Evolutionary conservation across 2,888 invertebrate species (phyloP).

Genomic region (Acrobasis repandana): DNA sequence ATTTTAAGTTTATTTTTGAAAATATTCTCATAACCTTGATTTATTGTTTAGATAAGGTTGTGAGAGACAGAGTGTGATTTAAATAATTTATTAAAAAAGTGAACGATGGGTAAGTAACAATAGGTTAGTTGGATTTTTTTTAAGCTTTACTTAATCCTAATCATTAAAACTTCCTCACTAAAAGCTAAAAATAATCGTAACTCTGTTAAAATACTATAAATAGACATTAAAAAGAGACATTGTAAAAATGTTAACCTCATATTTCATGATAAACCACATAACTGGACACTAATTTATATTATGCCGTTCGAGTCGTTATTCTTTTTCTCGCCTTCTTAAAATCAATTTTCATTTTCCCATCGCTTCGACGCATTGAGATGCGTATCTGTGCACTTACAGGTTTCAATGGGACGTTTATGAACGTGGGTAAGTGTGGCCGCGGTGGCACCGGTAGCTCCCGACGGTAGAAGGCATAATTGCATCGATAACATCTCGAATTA

Average conservation of each 20-base stretch:
- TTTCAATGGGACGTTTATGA: conserved; percentile 21
- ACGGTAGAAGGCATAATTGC: conserved; percentile 61
- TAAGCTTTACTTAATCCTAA: no score
- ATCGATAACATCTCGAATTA: conserved; percentile 77
- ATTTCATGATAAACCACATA: not conserved
- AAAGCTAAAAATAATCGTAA: no score
- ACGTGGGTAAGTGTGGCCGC: conserved; percentile 20
- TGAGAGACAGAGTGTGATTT: no score
- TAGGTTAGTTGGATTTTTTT: no score
- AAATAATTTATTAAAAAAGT: no score
- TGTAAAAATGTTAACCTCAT: not conserved
- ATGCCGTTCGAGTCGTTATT: not conserved
- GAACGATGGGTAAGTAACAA: no score
- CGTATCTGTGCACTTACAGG: conserved; percentile 23
- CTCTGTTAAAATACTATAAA: no score
- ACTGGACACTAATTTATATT: conserved; percentile 11
- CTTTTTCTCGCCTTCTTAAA: conserved; percentile 17
- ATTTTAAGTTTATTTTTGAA: no score
- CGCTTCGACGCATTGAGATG: conserved; percentile 17
- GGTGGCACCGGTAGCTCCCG: conserved; percentile 21
- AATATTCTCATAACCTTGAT: no score
- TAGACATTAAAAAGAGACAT: no score
- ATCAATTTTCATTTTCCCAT: conserved; percentile 23
- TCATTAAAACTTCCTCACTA: no score
- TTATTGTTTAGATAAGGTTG: no score